Conservation (phyloP, 2,888 invertebrate species). For the Cryptus armator region DNA sequence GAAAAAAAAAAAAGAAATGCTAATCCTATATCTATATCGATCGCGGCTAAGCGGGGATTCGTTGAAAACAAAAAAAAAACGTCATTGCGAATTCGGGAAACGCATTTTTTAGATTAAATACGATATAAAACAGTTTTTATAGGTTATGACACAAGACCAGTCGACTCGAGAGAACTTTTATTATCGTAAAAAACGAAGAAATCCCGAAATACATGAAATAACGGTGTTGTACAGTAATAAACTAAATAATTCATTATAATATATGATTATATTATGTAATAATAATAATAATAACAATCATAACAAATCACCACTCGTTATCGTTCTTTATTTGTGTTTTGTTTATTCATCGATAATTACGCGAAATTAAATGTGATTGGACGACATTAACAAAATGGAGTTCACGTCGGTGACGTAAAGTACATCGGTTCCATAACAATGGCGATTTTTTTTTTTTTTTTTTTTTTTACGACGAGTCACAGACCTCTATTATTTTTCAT, state of each 20-base stretch:
- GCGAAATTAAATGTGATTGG: not conserved
- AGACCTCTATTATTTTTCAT: slow-evolving; percentile 23
- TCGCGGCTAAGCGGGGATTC: not conserved
- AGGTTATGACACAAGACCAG: too few relatives aligned
- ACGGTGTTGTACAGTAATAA: too few relatives aligned
- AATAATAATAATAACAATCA: too few relatives aligned
- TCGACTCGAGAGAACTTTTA: too few relatives aligned
- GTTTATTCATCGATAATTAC: not conserved
- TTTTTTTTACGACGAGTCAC: slow-evolving; percentile 20
- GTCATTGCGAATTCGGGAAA: not conserved
- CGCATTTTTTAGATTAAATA: not conserved
- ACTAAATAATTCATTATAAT: too few relatives aligned
- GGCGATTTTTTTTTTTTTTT: slow-evolving; percentile 15
- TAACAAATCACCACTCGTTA: too few relatives aligned
- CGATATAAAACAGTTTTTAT: too few relatives aligned
- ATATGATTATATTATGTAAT: too few relatives aligned
- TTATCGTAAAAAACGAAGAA: too few relatives aligned
- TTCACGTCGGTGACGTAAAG: not conserved
- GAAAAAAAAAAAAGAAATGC: not conserved
- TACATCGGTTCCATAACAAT: not conserved
- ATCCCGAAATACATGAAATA: too few relatives aligned
- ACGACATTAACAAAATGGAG: not conserved
- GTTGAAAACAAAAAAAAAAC: not conserved
- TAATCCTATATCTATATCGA: not conserved
- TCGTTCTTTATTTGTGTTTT: too few relatives aligned